These are phyloP conservation scores for Cabera pusaria DNA, from an alignment of 2,888 invertebrate species.

Conservation along the genomic window DNA sequence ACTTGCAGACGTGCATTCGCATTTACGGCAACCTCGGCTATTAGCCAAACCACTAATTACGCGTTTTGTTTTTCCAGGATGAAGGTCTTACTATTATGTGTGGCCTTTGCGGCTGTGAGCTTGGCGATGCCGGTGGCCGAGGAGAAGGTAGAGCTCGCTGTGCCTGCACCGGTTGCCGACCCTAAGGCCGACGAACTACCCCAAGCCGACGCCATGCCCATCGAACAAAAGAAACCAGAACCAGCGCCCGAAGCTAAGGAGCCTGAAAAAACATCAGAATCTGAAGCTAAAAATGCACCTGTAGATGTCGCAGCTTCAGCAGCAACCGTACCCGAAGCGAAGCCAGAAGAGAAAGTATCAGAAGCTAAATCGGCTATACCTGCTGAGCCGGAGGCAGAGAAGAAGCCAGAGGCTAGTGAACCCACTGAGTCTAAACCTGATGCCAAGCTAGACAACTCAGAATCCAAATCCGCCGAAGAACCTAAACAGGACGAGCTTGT, in stretches of 20 bases:
- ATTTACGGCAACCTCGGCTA: constrained; percentile 44
- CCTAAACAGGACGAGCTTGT: constrained; percentile 13
- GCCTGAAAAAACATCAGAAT: constrained; percentile 34
- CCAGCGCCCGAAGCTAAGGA: constrained; percentile 38
- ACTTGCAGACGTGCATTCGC: constrained; percentile 63
- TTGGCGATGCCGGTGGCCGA: constrained; percentile 86
- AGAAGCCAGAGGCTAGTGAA: constrained; percentile 38
- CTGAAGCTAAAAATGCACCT: constrained; percentile 43
- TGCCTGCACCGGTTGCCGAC: constrained; percentile 32
- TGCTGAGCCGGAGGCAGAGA: constrained; percentile 39
- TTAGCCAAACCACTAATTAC: constrained; percentile 60
- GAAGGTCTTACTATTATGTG: constrained; percentile 85
- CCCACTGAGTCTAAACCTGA: constrained; percentile 31
- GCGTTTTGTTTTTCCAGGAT: constrained; percentile 80
- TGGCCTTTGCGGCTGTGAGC: constrained; percentile 82
- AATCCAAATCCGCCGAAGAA: constrained; percentile 33
- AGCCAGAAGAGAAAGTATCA: constrained; percentile 46
- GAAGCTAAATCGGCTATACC: constrained; percentile 39
- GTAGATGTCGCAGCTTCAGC: constrained; percentile 33
- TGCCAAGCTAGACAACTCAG: constrained; percentile 9
- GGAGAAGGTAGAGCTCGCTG: constrained; percentile 48
- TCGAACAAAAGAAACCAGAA: constrained; percentile 49
- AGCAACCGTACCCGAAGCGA: constrained; percentile 38
- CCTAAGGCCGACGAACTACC: constrained; percentile 40
- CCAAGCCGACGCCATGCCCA: constrained; percentile 25